Evolutionary conservation across 2,888 invertebrate genomes (phyloP), one percentile per base, ranked within the genome.

Genomic region (Arge pagana): DNA sequence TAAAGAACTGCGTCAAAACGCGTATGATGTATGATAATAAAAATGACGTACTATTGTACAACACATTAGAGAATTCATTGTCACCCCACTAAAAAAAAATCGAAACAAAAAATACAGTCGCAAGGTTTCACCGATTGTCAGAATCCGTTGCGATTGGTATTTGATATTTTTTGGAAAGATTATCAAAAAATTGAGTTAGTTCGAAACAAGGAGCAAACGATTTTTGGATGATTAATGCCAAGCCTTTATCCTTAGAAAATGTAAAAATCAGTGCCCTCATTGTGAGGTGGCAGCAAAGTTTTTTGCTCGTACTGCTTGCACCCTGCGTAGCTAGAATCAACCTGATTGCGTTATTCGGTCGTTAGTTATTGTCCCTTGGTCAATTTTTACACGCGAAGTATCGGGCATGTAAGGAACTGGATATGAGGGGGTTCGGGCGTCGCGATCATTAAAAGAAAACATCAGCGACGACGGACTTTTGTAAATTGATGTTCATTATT

Each of bases 1-100:
- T 64, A 62, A 63, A 70, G 57, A 57, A 52, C 60, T 55, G 66
- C 66, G 63, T 66, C 65, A 65, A 58, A 63, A 58, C 62, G 63
- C 61, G 64, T 68, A 65, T 61, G 61, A 62, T 64, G 59, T 64
- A 60, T 55, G 60, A 59, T 59, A 62, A 61, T 63, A 62, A 59
- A 52, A 52, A 57, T 58, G 60, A 69, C 68, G 67, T 71, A 68
- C 70, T 68, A 70, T 70, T 72, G 71, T 74, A 68, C 71, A 71
- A 62, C 61, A 59, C n/a, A n/a, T n/a, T n/a, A n/a, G n/a, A n/a
- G n/a, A n/a, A n/a, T n/a, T n/a, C n/a, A n/a, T n/a, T n/a, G n/a
- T n/a, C n/a, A n/a, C n/a, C n/a, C n/a, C n/a, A n/a, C n/a, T n/a
- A n/a, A n/a, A n/a, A n/a, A n/a, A n/a, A n/a, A n/a, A n/a, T n/a